phyloP scores from a whole-genome alignment of 2,113 vertebrate species.

The Gobiocypris rarus region DNA sequence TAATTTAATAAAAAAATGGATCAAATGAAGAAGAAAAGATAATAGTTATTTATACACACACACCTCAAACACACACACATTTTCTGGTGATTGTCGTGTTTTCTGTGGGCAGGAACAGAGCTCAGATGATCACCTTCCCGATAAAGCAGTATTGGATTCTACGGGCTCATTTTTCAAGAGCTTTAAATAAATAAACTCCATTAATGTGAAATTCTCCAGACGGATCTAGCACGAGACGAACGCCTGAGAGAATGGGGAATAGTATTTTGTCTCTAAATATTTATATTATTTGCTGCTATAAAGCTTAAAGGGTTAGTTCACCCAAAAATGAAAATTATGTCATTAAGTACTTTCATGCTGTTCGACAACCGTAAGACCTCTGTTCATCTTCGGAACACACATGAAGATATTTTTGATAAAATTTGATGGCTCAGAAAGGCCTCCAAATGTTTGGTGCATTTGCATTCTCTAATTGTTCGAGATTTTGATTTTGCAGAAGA shows the following conservation, averaged over 20 bases:
- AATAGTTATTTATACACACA: conserved; percentile 24
- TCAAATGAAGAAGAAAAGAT: conserved; percentile 8
- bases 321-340: too few relatives aligned
- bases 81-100: background rate
- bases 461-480: too few relatives aligned
- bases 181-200: conserved; percentile 31
- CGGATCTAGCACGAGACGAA: background rate
- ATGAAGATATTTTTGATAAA: too few relatives aligned
- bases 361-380: too few relatives aligned
- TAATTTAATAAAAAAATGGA: background rate
- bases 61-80: background rate
- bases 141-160: conserved; percentile 31
- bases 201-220: conserved; percentile 26
- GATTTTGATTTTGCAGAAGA: too few relatives aligned
- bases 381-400: too few relatives aligned
- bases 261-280: background rate
- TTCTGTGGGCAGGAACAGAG: background rate
- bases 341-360: too few relatives aligned
- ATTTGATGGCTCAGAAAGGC: too few relatives aligned
- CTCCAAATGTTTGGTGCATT: too few relatives aligned
- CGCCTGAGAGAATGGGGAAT: background rate
- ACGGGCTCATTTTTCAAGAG: background rate
- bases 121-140: background rate
- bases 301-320: too few relatives aligned
- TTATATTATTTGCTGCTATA: background rate